phyloP scores from a whole-genome alignment of 2,888 invertebrate species.

The Pollenia griseotomentosa region DNA sequence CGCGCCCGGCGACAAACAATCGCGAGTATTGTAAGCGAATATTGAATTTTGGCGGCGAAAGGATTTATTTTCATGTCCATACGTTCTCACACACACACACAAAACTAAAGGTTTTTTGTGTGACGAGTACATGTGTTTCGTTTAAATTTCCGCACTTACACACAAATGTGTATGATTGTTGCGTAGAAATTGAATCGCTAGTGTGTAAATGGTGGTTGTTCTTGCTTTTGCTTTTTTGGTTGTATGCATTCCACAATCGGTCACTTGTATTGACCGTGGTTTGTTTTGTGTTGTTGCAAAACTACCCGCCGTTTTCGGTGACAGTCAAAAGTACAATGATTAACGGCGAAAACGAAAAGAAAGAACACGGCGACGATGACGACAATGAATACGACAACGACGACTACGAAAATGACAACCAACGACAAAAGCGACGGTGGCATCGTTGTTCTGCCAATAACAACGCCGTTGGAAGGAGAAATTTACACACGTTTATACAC shows the following conservation, averaged over 20 bases:
- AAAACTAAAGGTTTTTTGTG: constrained; percentile 1
- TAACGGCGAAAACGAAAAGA: constrained; percentile 81
- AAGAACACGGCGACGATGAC: constrained; percentile 78
- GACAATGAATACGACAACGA: constrained; percentile 54
- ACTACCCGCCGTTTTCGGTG: constrained; percentile 83
- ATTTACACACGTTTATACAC: constrained; percentile 11
- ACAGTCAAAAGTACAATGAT: constrained; percentile 84
- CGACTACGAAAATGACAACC: constrained; percentile 52
- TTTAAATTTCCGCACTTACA: not conserved
- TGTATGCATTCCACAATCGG: constrained; percentile 66
- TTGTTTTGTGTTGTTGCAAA: constrained; percentile 70
- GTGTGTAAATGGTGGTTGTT: constrained; percentile 55
- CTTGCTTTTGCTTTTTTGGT: constrained; percentile 45
- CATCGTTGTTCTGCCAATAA: constrained; percentile 59
- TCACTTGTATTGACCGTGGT: constrained; percentile 74
- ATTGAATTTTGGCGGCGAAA: constrained; percentile 81
- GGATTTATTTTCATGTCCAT: constrained; percentile 69
- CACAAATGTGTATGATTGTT: constrained; percentile 25
- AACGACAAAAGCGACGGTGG: constrained; percentile 54
- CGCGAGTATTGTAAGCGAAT: constrained; percentile 80
- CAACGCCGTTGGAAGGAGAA: constrained; percentile 47
- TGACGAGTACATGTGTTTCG: not conserved
- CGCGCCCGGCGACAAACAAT: constrained; percentile 81
- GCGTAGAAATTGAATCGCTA: constrained; percentile 28
- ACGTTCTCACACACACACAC: constrained; percentile 45